Percentiles rank a stretch among this genome's conserved stretches.
Evolutionary conservation across 2,888 invertebrate genomes (phyloP).

Genomic region (Antheraea assamensis): DNA sequence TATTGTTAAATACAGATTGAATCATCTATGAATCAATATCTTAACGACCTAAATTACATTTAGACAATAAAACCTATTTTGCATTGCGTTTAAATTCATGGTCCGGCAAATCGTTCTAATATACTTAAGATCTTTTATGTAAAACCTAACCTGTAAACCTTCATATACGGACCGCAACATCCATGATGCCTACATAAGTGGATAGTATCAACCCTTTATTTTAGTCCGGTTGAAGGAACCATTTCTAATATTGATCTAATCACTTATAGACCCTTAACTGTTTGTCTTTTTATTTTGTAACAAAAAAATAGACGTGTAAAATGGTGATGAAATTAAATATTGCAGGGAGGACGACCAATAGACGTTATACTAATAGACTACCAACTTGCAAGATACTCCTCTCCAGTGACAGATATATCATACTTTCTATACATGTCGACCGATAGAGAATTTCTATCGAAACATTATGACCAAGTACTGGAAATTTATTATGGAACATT

Average conservation of each 20-base stretch:
- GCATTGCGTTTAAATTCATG: not conserved
- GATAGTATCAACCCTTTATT: too few relatives aligned
- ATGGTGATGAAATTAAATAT: not conserved
- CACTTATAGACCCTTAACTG: too few relatives aligned
- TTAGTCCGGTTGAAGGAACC: too few relatives aligned
- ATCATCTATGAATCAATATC: not conserved
- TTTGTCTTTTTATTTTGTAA: not conserved
- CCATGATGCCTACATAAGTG: too few relatives aligned
- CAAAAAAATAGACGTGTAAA: not conserved
- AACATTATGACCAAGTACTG: slow-evolving; percentile 53
- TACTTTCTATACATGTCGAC: slow-evolving; percentile 66
- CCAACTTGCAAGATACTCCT: slow-evolving; percentile 58
- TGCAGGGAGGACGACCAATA: slow-evolving; percentile 57
- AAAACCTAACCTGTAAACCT: too few relatives aligned
- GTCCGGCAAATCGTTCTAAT: not conserved
- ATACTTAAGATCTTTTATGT: too few relatives aligned
- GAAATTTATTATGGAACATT: slow-evolving; percentile 62
- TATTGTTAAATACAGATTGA: not conserved
- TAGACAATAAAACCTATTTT: not conserved
- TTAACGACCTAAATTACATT: not conserved
- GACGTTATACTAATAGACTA: slow-evolving; percentile 61
- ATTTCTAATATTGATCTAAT: not conserved
- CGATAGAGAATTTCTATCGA: slow-evolving; percentile 49
- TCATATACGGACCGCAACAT: too few relatives aligned
- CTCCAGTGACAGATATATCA: slow-evolving; percentile 63